Evolutionary conservation across 2,888 invertebrate genomes (phyloP).

Genomic region (Smittia sp.): DNA sequence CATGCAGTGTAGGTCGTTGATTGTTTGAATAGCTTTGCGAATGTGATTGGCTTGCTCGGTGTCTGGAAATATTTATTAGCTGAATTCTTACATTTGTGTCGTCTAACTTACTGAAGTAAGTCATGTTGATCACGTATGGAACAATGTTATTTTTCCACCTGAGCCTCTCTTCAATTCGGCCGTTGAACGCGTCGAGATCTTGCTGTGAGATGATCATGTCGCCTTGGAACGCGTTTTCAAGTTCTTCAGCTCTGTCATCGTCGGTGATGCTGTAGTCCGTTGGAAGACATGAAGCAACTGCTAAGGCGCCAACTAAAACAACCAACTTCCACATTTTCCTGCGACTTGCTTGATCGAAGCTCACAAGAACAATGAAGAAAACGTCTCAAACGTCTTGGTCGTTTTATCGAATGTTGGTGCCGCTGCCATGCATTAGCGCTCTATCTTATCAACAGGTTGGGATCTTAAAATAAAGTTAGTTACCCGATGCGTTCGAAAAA

Average conservation of each 20-base stretch:
- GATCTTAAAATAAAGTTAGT: too few relatives aligned
- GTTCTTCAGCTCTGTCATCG: conserved; percentile 6
- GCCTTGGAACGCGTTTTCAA: background rate
- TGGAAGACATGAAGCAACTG: background rate
- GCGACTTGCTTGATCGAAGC: too few relatives aligned
- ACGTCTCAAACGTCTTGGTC: too few relatives aligned
- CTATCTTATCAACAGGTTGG: too few relatives aligned
- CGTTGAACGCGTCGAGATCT: background rate
- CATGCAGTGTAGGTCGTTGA: background rate
- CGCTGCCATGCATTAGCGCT: too few relatives aligned
- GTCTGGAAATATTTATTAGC: background rate
- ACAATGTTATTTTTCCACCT: background rate
- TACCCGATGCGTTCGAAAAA: too few relatives aligned
- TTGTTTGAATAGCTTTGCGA: background rate
- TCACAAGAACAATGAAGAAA: too few relatives aligned
- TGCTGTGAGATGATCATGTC: conserved; percentile 4
- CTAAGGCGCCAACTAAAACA: background rate
- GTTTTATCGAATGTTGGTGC: too few relatives aligned
- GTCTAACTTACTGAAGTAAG: conserved; percentile 1
- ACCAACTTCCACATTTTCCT: background rate
- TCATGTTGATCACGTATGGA: conserved; percentile 18
- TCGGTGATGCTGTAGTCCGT: background rate
- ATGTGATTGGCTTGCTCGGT: background rate
- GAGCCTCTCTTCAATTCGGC: background rate
- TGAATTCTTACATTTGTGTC: background rate